Percentiles rank a stretch among this genome's conserved stretches.
Conservation (phyloP, 2,797 vertebrate genomes). For the Perdix hodgsoniae region DNA sequence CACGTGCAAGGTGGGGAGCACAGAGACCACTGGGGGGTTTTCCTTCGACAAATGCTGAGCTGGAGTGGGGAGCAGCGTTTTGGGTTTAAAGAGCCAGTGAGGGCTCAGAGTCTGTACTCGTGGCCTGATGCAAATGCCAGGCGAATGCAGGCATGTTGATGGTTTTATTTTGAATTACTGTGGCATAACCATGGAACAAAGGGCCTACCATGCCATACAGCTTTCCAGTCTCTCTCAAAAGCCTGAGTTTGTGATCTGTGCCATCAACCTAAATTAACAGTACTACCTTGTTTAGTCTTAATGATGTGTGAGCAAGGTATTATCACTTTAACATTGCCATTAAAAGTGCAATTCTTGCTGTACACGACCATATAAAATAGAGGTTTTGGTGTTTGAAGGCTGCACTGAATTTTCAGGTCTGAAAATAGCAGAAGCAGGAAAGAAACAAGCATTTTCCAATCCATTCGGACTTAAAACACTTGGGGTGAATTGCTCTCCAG, state of each 20-base stretch:
- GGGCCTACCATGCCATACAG: fast-evolving
- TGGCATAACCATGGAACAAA: background rate
- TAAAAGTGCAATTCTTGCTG: background rate
- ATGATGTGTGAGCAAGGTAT: background rate
- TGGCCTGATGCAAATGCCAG: background rate
- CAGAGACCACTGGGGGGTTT: background rate
- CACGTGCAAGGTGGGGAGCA: background rate
- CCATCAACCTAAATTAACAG: background rate
- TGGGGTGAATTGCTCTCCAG: background rate
- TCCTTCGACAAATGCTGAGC: background rate
- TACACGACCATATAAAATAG: background rate
- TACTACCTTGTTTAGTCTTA: background rate
- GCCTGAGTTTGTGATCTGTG: background rate
- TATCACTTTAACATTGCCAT: background rate
- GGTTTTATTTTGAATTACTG: background rate
- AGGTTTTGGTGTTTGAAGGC: background rate
- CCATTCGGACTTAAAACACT: background rate
- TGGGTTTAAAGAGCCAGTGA: conserved; percentile 44
- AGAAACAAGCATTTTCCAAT: background rate
- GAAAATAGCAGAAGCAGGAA: background rate
- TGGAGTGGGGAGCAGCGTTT: conserved; percentile 32
- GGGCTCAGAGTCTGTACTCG: background rate
- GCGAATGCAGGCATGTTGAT: background rate
- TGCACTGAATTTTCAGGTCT: background rate
- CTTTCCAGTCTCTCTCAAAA: background rate